Evolutionary conservation across 1,140 invertebrate species (phyloP).

Genomic region (Hetaerina americana): DNA sequence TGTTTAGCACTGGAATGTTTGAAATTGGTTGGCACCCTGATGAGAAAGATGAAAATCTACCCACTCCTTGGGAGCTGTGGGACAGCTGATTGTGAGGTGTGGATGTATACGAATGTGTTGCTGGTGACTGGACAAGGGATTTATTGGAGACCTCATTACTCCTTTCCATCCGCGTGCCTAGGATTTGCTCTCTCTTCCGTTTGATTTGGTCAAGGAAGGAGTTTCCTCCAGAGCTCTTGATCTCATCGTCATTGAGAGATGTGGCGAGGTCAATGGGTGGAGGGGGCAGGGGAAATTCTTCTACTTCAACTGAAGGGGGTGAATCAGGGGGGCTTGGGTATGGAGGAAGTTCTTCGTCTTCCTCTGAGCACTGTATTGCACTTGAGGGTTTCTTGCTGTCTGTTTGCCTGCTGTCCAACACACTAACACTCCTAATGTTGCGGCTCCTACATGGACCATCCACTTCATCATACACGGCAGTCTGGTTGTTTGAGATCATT

Average conservation of each 20-base stretch:
- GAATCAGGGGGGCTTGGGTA: slow-evolving; percentile 60
- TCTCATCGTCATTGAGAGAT: slow-evolving; percentile 36
- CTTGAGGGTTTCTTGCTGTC: neutral
- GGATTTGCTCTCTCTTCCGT: slow-evolving; percentile 8
- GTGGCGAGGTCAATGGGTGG: slow-evolving; percentile 53
- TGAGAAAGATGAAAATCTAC: no score
- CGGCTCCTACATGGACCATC: neutral
- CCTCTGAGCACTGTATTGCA: neutral
- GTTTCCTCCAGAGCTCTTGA: slow-evolving; percentile 27
- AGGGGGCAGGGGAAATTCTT: slow-evolving; percentile 78
- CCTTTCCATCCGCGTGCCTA: neutral
- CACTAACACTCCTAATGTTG: neutral
- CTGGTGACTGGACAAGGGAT: no score
- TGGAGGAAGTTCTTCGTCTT: slow-evolving; percentile 31
- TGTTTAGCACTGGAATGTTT: neutral
- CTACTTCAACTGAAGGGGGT: neutral
- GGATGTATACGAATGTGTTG: no score
- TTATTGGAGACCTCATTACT: slow-evolving; percentile 1
- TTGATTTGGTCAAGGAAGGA: neutral
- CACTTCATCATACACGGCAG: neutral
- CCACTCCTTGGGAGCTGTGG: no score
- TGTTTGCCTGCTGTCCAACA: neutral
- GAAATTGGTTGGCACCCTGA: neutral
- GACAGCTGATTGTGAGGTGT: no score
- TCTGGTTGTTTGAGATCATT: no score